Conservation (phyloP, 2,888 invertebrate species). For the Oxyteleia sp. region DNA sequence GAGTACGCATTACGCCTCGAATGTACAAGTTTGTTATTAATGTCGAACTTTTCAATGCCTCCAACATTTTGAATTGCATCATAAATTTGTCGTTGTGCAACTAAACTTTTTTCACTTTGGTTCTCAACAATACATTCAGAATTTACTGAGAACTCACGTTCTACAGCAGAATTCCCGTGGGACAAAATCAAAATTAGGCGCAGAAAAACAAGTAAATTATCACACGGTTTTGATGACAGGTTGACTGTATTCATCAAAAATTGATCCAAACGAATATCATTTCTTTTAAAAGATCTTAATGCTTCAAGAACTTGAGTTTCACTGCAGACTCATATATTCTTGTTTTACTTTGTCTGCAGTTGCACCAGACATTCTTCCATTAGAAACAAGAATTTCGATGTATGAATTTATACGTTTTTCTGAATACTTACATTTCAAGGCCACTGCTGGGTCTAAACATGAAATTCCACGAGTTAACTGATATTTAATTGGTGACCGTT, state of each 20-base stretch:
- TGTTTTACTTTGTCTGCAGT: slow-evolving; percentile 37
- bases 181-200: slow-evolving; percentile 68
- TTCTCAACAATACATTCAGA: slow-evolving; percentile 75
- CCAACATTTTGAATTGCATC: slow-evolving; percentile 64
- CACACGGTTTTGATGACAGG: slow-evolving; percentile 8
- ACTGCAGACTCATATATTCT: slow-evolving; percentile 17
- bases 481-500: slow-evolving; percentile 45
- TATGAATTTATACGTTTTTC: slow-evolving; percentile 4
- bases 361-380: slow-evolving; percentile 4
- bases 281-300: slow-evolving; percentile 25
- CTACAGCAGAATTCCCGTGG: slow-evolving; percentile 74
- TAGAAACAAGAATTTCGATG: slow-evolving; percentile 31
- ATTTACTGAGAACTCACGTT: slow-evolving; percentile 75
- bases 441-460: slow-evolving; percentile 36
- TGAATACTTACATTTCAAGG: slow-evolving; percentile 4
- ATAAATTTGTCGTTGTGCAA: slow-evolving; percentile 70
- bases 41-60: slow-evolving; percentile 59
- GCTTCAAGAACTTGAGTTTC: slow-evolving; percentile 15
- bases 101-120: slow-evolving; percentile 67
- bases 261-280: slow-evolving; percentile 13
- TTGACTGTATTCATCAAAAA: slow-evolving; percentile 32
- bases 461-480: slow-evolving; percentile 42
- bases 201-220: slow-evolving; percentile 49
- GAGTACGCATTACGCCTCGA: slow-evolving; percentile 65
- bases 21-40: slow-evolving; percentile 67